These are phyloP conservation scores for Colossoma macropomum DNA, from an alignment of 2,113 vertebrate genomes.

Conservation along the genomic window DNA sequence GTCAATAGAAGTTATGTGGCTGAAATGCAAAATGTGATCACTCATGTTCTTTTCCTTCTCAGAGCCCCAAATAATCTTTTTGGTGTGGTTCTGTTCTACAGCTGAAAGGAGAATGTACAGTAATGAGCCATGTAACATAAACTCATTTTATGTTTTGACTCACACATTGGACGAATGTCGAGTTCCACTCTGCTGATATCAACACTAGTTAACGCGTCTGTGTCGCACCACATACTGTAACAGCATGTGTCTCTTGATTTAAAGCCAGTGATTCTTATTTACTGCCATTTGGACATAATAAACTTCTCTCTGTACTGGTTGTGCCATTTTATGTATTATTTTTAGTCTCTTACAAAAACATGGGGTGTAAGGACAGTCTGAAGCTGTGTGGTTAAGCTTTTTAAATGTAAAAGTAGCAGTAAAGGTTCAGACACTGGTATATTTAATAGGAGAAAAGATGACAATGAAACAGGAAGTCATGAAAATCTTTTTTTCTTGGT, in stretches of 20 bases:
- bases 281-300: slow-evolving; percentile 56
- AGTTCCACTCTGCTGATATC: slow-evolving; percentile 8
- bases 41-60: too few species aligned
- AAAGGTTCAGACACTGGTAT: neutral
- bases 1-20: too few species aligned
- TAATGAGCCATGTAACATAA: slow-evolving; percentile 32
- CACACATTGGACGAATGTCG: slow-evolving; percentile 25
- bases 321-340: neutral
- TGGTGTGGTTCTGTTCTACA: slow-evolving; percentile 10
- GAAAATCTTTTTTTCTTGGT: neutral
- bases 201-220: slow-evolving; percentile 30
- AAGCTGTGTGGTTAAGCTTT: neutral
- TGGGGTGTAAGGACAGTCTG: neutral
- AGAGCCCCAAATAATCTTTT: neutral
- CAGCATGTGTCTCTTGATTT: slow-evolving; percentile 43
- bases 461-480: neutral
- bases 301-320: slow-evolving; percentile 18
- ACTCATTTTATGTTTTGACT: slow-evolving; percentile 19
- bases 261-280: slow-evolving; percentile 48
- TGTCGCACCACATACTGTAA: slow-evolving; percentile 29
- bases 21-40: too few species aligned
- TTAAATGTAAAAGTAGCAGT: neutral
- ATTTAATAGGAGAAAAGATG: neutral
- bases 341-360: neutral
- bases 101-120: slow-evolving; percentile 29